These are phyloP conservation scores for Lysandra coridon DNA, from an alignment of 2,888 invertebrate genomes.

Conservation along the genomic window DNA sequence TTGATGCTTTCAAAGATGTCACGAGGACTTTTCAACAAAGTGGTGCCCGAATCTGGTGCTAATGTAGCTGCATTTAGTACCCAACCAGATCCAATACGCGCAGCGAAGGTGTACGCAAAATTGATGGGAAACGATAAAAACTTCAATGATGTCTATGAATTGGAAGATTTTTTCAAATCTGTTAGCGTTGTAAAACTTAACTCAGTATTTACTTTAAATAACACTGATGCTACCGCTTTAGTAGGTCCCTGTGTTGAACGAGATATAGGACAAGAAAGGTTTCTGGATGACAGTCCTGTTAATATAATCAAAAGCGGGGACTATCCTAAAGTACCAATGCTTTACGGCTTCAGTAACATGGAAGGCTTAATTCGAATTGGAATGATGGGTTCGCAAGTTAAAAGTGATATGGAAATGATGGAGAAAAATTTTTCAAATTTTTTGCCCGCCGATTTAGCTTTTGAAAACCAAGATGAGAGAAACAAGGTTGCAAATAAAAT, in stretches of 20 bases:
- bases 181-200: constrained; percentile 46
- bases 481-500: constrained; percentile 45
- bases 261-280: constrained; percentile 47
- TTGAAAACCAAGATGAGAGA: constrained; percentile 48
- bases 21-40: constrained; percentile 55
- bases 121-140: constrained; percentile 46
- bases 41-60: constrained; percentile 56
- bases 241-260: constrained; percentile 51
- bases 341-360: constrained; percentile 54
- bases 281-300: constrained; percentile 51
- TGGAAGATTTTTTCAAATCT: constrained; percentile 57
- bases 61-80: constrained; percentile 46
- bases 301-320: constrained; percentile 50
- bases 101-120: constrained; percentile 53
- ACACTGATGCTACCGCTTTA: constrained; percentile 42
- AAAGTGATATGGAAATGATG: constrained; percentile 49
- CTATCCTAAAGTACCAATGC: constrained; percentile 50
- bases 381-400: background rate
- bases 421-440: constrained; percentile 55
- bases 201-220: constrained; percentile 38
- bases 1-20: constrained; percentile 54
- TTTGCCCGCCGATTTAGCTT: constrained; percentile 52
- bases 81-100: constrained; percentile 54
- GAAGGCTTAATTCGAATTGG: constrained; percentile 47
- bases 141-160: constrained; percentile 48